phyloP scores from a whole-genome alignment of 2,797 vertebrate genomes.

The Ctenopoma kingsleyae region DNA sequence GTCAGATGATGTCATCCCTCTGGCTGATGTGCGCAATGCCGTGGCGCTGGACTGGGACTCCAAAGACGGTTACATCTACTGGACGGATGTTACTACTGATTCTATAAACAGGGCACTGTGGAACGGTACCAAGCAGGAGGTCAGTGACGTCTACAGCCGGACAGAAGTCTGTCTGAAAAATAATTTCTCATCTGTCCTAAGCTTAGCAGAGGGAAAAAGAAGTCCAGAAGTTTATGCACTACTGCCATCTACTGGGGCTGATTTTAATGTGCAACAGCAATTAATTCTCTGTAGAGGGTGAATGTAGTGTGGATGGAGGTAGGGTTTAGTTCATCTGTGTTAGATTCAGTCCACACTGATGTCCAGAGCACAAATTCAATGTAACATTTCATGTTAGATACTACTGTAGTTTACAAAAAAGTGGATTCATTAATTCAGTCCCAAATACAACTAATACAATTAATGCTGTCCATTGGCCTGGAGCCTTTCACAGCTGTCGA shows the following conservation, averaged over 20 bases:
- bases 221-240: slow-evolving; percentile 15
- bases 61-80: slow-evolving; percentile 93
- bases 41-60: slow-evolving; percentile 98
- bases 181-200: not conserved
- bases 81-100: slow-evolving; percentile 98
- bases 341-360: not conserved
- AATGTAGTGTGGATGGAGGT: no score
- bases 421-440: no score
- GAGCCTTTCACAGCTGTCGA: no score
- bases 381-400: not conserved
- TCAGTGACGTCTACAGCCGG: slow-evolving; percentile 66
- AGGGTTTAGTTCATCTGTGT: not conserved
- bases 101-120: slow-evolving; percentile 98
- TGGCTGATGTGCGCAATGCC: slow-evolving; percentile 96
- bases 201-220: not conserved
- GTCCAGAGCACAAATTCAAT: not conserved
- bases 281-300: not conserved
- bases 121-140: slow-evolving; percentile 96
- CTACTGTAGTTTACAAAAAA: no score
- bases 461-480: no score
- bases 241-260: slow-evolving; percentile 66
- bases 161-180: not conserved
- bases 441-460: no score
- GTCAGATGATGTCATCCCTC: slow-evolving; percentile 96
- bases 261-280: slow-evolving; percentile 19